Evolutionary conservation across 1,140 invertebrate genomes (phyloP).

Genomic region (Doryteuthis pealeii): DNA sequence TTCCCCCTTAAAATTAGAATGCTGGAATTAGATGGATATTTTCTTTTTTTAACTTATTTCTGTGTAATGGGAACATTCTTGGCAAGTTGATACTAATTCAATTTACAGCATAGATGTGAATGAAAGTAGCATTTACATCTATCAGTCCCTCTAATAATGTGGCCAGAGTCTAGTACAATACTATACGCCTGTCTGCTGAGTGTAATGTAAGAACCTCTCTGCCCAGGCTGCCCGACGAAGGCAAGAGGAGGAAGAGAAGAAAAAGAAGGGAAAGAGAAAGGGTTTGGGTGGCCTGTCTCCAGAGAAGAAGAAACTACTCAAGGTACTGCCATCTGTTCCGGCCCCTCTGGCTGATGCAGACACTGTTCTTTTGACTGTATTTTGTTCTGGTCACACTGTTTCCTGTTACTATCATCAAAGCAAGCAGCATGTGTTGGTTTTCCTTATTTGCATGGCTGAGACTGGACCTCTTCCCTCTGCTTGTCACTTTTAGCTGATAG

Average conservation of each 20-base stretch:
- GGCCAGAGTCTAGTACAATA: no score
- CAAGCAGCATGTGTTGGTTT: constrained; percentile 1
- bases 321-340: constrained; percentile 38
- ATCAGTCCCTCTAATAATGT: no score
- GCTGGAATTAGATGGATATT: no score
- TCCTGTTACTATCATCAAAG: constrained; percentile 13
- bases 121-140: no score
- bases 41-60: no score
- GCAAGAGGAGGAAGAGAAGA: constrained; percentile 50
- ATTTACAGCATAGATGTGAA: no score
- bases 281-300: constrained; percentile 56
- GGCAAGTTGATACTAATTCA: no score
- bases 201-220: constrained; percentile 14
- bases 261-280: constrained; percentile 56
- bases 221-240: constrained; percentile 33
- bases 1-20: no score
- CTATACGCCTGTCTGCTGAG: not conserved
- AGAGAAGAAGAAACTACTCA: constrained; percentile 58
- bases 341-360: constrained; percentile 8
- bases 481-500: no score
- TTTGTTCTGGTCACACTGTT: constrained; percentile 14
- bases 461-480: not conserved
- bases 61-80: no score
- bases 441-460: not conserved
- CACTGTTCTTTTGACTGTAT: constrained; percentile 13